Percentiles rank a stretch among this genome's conserved stretches.
Evolutionary conservation across 2,113 vertebrate species (phyloP).

Genomic region (Mus pahari): DNA sequence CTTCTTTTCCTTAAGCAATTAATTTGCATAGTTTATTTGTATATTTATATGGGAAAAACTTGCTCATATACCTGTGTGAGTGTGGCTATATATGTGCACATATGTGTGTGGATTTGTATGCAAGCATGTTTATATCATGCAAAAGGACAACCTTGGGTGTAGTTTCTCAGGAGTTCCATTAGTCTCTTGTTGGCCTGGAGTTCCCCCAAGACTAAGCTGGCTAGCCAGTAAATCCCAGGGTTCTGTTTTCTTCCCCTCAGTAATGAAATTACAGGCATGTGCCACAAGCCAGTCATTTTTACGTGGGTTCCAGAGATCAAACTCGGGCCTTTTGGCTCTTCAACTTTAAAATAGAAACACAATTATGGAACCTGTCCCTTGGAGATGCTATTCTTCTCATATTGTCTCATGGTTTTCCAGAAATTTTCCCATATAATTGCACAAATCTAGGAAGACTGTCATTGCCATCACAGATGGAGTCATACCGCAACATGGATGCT

Average conservation of each 20-base stretch:
- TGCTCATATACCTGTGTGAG: not conserved
- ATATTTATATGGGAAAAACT: not conserved
- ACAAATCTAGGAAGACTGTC: not conserved
- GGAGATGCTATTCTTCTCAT: not conserved
- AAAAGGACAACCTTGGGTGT: not conserved
- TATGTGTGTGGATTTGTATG: not conserved
- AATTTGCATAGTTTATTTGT: not conserved
- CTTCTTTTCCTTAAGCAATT: not conserved
- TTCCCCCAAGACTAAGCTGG: not conserved
- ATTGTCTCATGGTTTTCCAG: not conserved
- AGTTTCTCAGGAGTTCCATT: not conserved
- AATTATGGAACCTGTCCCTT: not conserved
- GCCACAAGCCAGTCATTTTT: not conserved
- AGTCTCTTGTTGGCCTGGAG: not conserved
- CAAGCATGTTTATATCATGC: too few species aligned
- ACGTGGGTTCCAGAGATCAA: not conserved
- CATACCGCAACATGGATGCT: not conserved
- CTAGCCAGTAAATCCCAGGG: not conserved
- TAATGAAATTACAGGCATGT: not conserved
- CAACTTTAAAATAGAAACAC: not conserved
- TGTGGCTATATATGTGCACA: not conserved
- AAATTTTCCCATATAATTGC: not conserved
- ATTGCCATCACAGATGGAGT: not conserved
- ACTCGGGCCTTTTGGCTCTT: not conserved
- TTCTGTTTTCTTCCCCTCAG: not conserved